phyloP scores from a whole-genome alignment of 2,888 invertebrate genomes.

The Spodoptera littoralis region DNA sequence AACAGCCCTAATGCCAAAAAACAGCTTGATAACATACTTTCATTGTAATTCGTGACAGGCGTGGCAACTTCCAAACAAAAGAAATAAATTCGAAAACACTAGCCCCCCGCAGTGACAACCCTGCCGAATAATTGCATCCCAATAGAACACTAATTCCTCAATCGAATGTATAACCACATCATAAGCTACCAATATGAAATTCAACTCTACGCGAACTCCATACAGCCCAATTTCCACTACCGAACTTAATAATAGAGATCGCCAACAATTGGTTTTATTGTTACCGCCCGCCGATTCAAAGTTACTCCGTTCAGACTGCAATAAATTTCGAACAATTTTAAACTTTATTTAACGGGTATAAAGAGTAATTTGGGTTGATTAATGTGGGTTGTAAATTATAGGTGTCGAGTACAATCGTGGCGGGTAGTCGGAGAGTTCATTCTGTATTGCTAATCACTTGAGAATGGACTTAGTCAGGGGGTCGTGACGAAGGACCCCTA shows the following conservation, averaged over 20 bases:
- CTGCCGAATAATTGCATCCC: slow-evolving; percentile 77
- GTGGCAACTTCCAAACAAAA: slow-evolving; percentile 40
- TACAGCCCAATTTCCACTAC: slow-evolving; percentile 63
- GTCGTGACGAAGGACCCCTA: slow-evolving; percentile 65
- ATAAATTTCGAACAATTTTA: slow-evolving; percentile 46
- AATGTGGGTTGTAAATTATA: slow-evolving; percentile 69
- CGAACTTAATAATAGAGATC: slow-evolving; percentile 66
- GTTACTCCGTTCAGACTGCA: slow-evolving; percentile 66
- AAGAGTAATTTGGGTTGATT: slow-evolving; percentile 59
- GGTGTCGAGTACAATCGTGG: slow-evolving; percentile 81
- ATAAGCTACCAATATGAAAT: slow-evolving; percentile 39
- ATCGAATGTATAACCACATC: slow-evolving; percentile 71
- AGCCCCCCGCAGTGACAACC: slow-evolving; percentile 60
- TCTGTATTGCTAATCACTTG: slow-evolving; percentile 74
- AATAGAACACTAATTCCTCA: slow-evolving; percentile 82
- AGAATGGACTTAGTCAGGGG: slow-evolving; percentile 61
- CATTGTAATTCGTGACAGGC: slow-evolving; percentile 28
- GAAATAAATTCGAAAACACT: slow-evolving; percentile 51
- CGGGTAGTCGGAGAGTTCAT: slow-evolving; percentile 71
- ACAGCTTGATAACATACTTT: slow-evolving; percentile 12
- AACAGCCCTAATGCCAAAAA: neutral
- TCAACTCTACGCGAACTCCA: slow-evolving; percentile 49
- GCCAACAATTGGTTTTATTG: slow-evolving; percentile 84
- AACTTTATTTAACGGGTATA: slow-evolving; percentile 52
- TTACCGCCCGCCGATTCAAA: slow-evolving; percentile 85